Evolutionary conservation across 2,797 vertebrate species (phyloP).

Genomic region (Fringilla coelebs): DNA sequence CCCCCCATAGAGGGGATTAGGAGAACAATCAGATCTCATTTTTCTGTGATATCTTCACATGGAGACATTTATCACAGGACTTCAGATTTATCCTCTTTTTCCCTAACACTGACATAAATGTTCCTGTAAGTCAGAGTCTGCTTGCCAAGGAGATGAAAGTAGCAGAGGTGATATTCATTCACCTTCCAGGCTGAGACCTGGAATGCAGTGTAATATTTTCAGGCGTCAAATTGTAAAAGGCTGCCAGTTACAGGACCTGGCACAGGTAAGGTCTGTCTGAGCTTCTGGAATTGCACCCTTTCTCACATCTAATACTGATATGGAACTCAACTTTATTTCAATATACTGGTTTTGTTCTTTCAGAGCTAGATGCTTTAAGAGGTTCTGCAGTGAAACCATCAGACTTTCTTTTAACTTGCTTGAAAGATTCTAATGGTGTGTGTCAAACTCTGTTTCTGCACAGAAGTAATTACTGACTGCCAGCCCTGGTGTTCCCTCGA

Average conservation of each 20-base stretch:
- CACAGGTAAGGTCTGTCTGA: background rate
- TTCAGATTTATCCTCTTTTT: background rate
- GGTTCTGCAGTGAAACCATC: background rate
- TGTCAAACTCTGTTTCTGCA: conserved; percentile 19
- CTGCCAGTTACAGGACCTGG: background rate
- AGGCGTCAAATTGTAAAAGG: background rate
- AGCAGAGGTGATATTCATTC: background rate
- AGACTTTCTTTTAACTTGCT: conserved; percentile 35
- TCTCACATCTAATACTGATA: background rate
- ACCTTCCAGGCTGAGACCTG: background rate
- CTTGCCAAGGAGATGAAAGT: background rate
- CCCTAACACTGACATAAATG: background rate
- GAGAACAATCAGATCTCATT: background rate
- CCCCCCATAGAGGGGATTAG: background rate
- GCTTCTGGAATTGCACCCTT: background rate
- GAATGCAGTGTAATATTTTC: background rate
- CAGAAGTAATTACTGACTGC: conserved; percentile 48
- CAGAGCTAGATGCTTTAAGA: background rate
- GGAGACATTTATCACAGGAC: background rate
- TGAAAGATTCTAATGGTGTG: conserved; percentile 19
- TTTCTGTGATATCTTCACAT: background rate
- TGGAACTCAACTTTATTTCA: background rate
- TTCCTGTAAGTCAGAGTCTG: background rate
- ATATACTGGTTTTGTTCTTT: background rate
- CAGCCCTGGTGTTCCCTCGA: conserved; percentile 11